Evolutionary conservation across 2,797 vertebrate species (phyloP), one percentile per base, ranked within the genome.

Genomic region (Gallinago stenura): DNA sequence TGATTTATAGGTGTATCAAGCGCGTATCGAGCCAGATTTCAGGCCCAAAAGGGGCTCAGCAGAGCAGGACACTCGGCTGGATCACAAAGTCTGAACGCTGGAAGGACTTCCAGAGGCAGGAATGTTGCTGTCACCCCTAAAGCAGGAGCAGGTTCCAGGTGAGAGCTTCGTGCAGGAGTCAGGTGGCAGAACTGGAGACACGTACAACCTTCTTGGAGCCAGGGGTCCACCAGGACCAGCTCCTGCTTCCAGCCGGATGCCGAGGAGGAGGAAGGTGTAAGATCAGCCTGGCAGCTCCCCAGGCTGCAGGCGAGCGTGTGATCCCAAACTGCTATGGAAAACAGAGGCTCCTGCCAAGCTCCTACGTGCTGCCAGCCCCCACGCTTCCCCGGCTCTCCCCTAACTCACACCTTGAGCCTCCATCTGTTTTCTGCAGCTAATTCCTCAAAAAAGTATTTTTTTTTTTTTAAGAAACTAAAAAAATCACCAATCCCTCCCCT

Each of bases 81-180:
- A 3, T 3, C 1, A 0, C 18, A 18, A 22, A 9, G 10, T 7
- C 7, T 17, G 57, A 61, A 25, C 0, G 45, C 45, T 22, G 45
- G 45, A 46, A 46, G 45, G 45, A 21, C 21, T 46, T 69, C 71
- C 69, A 60, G 30, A 19, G 35, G 37, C 26, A 90, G 45, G 39
- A 54, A 51, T 10, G 2, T 3, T 0, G 1, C 2, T 0, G 1
- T 3, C 6, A 14, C 20, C 50, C 78, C 33, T 10, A 6, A 3
- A 28, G 54, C 51, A 13, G 77, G 22, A 60, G 58, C 8, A 0
- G 0, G 5, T 30, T 62, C 69, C 48, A 5, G 57, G 50, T 0
- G 0, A 69, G 57, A 88, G 61, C 53, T 70, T 50, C 4, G 10
- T 4, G 7, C 64, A 12, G 33, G 10, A 39, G 35, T 30, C 1